phyloP scores from a whole-genome alignment of 1,140 invertebrate genomes.

The Drosophila melanogaster region Release_6_plus_ISO1_MT NT_033779.5:18242501-18243000 shows the following conservation, averaged over 20 bases:
- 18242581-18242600: not conserved
- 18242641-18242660: constrained; percentile 1
- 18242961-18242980: constrained; percentile 11
- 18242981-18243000: constrained; percentile 30
- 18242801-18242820: constrained; percentile 15
- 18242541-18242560: not conserved
- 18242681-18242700: constrained; percentile 41
- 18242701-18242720: constrained; percentile 64
- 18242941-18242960: not conserved
- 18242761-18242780: constrained; percentile 6
- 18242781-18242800: constrained; percentile 29
- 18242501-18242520: constrained; percentile 4
- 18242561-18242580: not conserved
- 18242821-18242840: constrained; percentile 78
- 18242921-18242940: constrained; percentile 69
- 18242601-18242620: not conserved
- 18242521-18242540: not conserved
- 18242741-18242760: constrained; percentile 47
- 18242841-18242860: constrained; percentile 69
- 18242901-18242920: constrained; percentile 76
- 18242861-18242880: constrained; percentile 41
- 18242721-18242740: constrained; percentile 59
- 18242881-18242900: constrained; percentile 78
- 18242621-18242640: too few species aligned
- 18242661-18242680: not conserved